phyloP scores from a whole-genome alignment of 1,140 invertebrate species.

The Nasonia giraulti region DNA sequence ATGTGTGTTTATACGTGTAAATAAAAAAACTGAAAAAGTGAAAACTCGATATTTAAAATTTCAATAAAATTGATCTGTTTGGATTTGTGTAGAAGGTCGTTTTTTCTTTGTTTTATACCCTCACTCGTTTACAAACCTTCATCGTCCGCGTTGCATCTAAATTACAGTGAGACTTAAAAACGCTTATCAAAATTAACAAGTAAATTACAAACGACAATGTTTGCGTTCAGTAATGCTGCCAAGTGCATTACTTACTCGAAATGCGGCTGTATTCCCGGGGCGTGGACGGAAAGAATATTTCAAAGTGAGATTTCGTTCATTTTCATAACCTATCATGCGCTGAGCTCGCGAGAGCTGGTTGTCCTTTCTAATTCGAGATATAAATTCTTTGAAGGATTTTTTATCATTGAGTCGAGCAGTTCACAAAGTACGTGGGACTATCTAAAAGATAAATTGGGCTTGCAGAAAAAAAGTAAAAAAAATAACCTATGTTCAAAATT shows the following conservation, averaged over 20 bases:
- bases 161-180: background rate
- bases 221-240: background rate
- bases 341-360: background rate
- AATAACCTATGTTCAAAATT: background rate
- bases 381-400: conserved; percentile 23
- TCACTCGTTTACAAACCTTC: background rate
- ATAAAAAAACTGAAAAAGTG: too few relatives aligned
- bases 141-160: background rate
- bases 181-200: background rate
- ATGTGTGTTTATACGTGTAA: background rate
- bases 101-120: too few relatives aligned
- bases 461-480: conserved; percentile 42
- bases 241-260: conserved; percentile 20
- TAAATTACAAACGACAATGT: background rate
- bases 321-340: background rate
- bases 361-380: background rate
- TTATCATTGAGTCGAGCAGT: background rate
- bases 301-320: conserved; percentile 23
- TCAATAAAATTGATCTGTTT: too few relatives aligned
- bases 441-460: conserved; percentile 47
- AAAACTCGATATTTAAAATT: too few relatives aligned
- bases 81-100: too few relatives aligned
- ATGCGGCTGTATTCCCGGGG: conserved; percentile 36
- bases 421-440: conserved; percentile 20
- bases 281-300: conserved; percentile 19